Conservation (phyloP, 2,113 vertebrate species). For the Brachypodius melanocephalos region DNA sequence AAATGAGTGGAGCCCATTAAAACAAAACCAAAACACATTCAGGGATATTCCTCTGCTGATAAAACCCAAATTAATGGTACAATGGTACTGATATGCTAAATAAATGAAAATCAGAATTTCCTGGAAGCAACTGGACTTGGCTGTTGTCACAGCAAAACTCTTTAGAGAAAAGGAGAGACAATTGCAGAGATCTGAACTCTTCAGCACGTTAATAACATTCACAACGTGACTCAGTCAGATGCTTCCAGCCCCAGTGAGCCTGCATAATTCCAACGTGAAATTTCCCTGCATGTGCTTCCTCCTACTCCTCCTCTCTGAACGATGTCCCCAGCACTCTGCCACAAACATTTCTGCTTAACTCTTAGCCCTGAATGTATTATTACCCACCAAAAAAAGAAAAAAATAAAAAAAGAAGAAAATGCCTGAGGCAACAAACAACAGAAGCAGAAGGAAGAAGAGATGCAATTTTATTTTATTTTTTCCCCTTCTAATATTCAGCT, state of each 20-base stretch:
- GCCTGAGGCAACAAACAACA: not conserved
- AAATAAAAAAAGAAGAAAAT: not conserved
- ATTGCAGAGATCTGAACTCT: not conserved
- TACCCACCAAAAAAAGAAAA: not conserved
- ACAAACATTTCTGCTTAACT: not conserved
- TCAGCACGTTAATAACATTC: not conserved
- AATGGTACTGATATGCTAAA: not conserved
- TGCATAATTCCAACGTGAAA: not conserved
- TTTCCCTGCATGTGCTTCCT: not conserved
- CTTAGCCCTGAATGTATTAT: not conserved
- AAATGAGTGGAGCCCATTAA: not conserved
- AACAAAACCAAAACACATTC: not conserved
- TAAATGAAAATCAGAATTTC: not conserved
- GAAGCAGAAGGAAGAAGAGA: not conserved
- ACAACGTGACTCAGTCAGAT: not conserved
- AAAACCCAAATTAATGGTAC: not conserved
- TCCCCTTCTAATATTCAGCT: not conserved
- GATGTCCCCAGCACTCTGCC: not conserved
- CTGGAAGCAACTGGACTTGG: not conserved
- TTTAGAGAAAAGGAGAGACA: not conserved
- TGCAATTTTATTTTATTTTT: not conserved
- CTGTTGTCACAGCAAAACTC: not conserved
- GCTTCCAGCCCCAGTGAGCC: not conserved
- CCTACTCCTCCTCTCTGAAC: not conserved
- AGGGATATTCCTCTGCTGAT: not conserved